Evolutionary conservation across 2,113 vertebrate species (phyloP).

Genomic region (Genyomyrus donnyi): DNA sequence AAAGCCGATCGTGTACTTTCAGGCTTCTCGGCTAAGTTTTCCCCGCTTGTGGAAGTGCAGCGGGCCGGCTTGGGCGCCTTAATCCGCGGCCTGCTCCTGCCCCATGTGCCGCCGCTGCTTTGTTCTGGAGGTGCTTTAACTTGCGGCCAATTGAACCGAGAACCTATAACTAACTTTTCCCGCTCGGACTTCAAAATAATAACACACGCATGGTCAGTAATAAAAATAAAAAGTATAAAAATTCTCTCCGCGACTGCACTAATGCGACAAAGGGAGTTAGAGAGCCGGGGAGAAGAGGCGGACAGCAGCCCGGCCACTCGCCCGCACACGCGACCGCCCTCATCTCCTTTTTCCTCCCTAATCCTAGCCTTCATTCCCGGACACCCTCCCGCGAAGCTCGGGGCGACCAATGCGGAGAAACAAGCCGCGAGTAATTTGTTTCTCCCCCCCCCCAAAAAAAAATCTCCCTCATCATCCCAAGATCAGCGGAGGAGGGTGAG

Average conservation of each 20-base stretch:
- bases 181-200: not conserved
- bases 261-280: not conserved
- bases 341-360: not conserved
- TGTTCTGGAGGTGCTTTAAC: slow-evolving; percentile 71
- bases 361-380: not conserved
- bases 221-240: slow-evolving; percentile 16
- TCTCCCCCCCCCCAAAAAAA: slow-evolving; percentile 14
- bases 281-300: not conserved
- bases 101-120: slow-evolving; percentile 76
- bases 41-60: slow-evolving; percentile 28
- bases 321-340: not conserved
- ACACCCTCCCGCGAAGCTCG: not conserved
- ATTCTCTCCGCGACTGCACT: not conserved
- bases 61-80: slow-evolving; percentile 34
- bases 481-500: slow-evolving; percentile 48
- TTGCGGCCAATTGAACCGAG: slow-evolving; percentile 57
- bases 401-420: slow-evolving; percentile 23
- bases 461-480: slow-evolving; percentile 79
- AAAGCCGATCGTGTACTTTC: not conserved
- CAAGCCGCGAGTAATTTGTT: slow-evolving; percentile 20
- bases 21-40: not conserved
- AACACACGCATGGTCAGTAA: not conserved
- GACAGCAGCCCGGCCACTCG: slow-evolving; percentile 6
- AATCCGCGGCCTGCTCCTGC: slow-evolving; percentile 63
- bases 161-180: not conserved